phyloP scores from a whole-genome alignment of 2,113 vertebrate species.

The Labeo catla region DNA sequence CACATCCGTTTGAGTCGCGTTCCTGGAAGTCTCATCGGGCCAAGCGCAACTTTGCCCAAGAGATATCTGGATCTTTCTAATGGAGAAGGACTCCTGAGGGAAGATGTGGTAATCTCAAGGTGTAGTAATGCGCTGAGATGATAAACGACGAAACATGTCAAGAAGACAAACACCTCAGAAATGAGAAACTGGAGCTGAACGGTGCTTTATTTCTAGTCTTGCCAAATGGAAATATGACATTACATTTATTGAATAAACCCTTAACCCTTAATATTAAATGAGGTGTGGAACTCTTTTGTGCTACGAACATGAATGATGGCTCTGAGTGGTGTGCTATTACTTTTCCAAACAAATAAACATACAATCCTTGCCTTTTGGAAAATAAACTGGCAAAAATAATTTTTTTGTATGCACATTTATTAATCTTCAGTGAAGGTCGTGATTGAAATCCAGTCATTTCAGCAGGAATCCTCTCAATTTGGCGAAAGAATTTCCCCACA shows the following conservation, averaged over 20 bases:
- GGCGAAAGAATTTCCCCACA: neutral
- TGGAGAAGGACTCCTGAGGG: conserved; percentile 1
- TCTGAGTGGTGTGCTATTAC: neutral
- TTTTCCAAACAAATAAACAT: neutral
- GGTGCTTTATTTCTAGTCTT: conserved; percentile 7
- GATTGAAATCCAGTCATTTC: neutral
- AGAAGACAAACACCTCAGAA: conserved; percentile 15
- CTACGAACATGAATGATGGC: neutral
- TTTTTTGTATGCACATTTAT: neutral
- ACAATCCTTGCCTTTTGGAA: neutral
- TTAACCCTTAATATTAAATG: neutral
- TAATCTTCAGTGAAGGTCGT: neutral
- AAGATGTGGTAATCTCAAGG: conserved; percentile 23
- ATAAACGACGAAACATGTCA: neutral
- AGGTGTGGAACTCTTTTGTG: neutral
- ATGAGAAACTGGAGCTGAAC: conserved; percentile 9
- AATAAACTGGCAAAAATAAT: neutral
- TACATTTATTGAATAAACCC: neutral
- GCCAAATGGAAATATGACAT: conserved; percentile 2
- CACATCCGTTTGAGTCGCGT: conserved; percentile 9
- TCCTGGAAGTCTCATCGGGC: conserved; percentile 8
- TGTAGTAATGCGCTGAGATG: conserved; percentile 11
- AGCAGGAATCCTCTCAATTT: neutral
- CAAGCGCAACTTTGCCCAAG: neutral
- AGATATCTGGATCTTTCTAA: conserved; percentile 14